Conservation (phyloP, 2,797 vertebrate species). For the Centroberyx gerrardi region DNA sequence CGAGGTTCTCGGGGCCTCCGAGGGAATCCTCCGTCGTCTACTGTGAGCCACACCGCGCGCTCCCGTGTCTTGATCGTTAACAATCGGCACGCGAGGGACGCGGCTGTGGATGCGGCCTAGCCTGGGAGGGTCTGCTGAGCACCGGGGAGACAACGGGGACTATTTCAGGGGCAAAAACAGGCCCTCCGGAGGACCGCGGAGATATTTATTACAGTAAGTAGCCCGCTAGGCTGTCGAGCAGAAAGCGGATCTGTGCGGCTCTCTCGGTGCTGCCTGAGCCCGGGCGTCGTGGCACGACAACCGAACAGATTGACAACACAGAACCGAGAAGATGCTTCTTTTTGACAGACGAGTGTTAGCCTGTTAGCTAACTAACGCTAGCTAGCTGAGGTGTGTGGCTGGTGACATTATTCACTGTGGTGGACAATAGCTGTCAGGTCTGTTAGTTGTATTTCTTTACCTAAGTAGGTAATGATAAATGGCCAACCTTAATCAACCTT, state of each 20-base stretch:
- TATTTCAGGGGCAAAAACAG: slow-evolving; percentile 60
- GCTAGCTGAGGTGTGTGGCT: slow-evolving; percentile 15
- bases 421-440: not conserved
- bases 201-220: slow-evolving; percentile 74
- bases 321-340: slow-evolving; percentile 67
- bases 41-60: slow-evolving; percentile 49
- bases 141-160: slow-evolving; percentile 78
- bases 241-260: not conserved
- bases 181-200: slow-evolving; percentile 67
- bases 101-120: slow-evolving; percentile 85
- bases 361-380: slow-evolving; percentile 42
- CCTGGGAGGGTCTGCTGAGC: slow-evolving; percentile 83
- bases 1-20: slow-evolving; percentile 81
- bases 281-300: slow-evolving; percentile 49
- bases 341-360: slow-evolving; percentile 60
- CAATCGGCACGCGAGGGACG: slow-evolving; percentile 76
- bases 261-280: not conserved
- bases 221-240: slow-evolving; percentile 11
- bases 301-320: slow-evolving; percentile 50
- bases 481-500: not conserved
- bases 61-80: slow-evolving; percentile 35
- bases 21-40: slow-evolving; percentile 73
- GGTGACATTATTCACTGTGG: not conserved
- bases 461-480: not conserved
- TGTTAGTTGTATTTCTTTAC: not conserved